phyloP scores from a whole-genome alignment of 1,140 invertebrate species.

The Microplitis mediator region DNA sequence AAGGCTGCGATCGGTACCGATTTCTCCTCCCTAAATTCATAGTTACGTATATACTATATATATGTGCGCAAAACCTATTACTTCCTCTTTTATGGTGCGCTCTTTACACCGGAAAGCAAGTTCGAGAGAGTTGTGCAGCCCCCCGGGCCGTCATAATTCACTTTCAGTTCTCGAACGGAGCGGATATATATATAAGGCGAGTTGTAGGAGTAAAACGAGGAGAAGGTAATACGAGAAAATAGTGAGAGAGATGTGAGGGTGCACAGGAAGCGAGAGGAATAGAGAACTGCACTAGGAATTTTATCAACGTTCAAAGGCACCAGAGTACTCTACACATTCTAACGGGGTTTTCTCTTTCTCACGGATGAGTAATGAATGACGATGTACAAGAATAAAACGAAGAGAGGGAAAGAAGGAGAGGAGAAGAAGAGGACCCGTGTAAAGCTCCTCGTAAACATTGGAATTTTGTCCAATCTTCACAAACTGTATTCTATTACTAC shows the following conservation, averaged over 20 bases:
- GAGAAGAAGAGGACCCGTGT: not conserved
- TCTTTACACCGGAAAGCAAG: slow-evolving; percentile 16
- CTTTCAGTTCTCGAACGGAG: slow-evolving; percentile 4
- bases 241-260: not conserved
- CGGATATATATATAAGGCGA: too few relatives aligned
- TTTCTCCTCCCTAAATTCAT: not conserved
- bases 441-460: slow-evolving; percentile 4
- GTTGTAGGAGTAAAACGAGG: not conserved
- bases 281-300: not conserved
- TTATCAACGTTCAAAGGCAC: too few relatives aligned
- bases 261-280: not conserved
- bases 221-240: not conserved
- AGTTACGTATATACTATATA: not conserved
- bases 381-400: not conserved
- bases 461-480: slow-evolving; percentile 9
- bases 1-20: not conserved
- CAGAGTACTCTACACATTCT: too few relatives aligned
- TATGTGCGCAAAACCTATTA: slow-evolving; percentile 14
- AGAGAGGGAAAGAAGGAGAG: not conserved
- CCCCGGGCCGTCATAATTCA: slow-evolving; percentile 25
- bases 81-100: slow-evolving; percentile 16
- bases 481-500: slow-evolving; percentile 11
- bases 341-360: not conserved
- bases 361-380: slow-evolving; percentile 26
- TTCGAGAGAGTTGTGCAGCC: slow-evolving; percentile 1